Percentiles rank a stretch among this genome's conserved stretches.
These are phyloP conservation scores for Plutella xylostella DNA, from an alignment of 2,888 invertebrate species.

Conservation along the genomic window DNA sequence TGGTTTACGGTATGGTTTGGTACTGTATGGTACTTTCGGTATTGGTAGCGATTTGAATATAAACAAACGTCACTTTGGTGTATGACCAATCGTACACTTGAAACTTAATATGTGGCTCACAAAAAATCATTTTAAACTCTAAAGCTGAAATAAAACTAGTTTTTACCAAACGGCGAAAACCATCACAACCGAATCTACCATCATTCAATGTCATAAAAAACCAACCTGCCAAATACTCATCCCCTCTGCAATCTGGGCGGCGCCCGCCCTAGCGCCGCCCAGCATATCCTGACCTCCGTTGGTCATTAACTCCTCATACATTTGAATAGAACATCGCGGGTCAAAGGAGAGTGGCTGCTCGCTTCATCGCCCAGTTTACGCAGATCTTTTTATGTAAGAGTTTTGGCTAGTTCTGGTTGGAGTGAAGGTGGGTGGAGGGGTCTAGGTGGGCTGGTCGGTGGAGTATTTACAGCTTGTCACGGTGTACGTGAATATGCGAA, in stretches of 20 bases:
- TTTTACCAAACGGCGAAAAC: no score
- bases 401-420: not conserved
- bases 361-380: slow-evolving; percentile 11
- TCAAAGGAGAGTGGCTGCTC: slow-evolving; percentile 19
- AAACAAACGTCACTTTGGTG: no score
- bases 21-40: no score
- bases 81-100: no score
- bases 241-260: slow-evolving; percentile 11
- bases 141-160: no score
- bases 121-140: no score
- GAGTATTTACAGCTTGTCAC: slow-evolving; percentile 1
- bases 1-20: no score
- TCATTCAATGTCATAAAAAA: slow-evolving; percentile 12
- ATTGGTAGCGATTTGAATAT: no score
- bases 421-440: not conserved
- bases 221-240: slow-evolving; percentile 20
- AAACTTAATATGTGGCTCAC: no score
- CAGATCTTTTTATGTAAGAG: not conserved
- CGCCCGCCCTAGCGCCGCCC: not conserved
- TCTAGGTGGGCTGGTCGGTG: not conserved
- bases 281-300: not conserved
- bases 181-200: slow-evolving; percentile 4
- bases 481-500: slow-evolving; percentile 7
- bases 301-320: not conserved
- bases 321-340: not conserved